Conservation (phyloP, 1,140 invertebrate species). For the Kradibia gibbosae region DNA sequence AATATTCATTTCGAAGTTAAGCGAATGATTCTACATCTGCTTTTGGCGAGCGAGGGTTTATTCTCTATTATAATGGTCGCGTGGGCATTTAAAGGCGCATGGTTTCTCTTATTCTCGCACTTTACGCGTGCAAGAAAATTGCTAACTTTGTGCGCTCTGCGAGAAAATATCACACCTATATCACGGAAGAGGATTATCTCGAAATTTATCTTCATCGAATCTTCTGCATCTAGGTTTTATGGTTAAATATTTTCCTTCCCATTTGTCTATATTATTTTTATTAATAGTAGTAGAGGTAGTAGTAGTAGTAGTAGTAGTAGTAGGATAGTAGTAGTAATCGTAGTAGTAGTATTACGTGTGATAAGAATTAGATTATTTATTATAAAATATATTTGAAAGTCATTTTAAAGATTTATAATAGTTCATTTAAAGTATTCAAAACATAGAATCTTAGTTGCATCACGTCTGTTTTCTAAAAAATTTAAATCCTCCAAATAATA, state of each 20-base stretch:
- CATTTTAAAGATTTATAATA: no score
- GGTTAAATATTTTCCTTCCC: not conserved
- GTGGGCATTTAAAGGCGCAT: conserved; percentile 40
- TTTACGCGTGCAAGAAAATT: conserved; percentile 4
- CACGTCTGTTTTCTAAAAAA: no score
- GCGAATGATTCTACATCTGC: not conserved
- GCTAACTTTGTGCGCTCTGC: conserved; percentile 1
- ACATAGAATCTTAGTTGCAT: no score
- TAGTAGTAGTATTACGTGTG: no score
- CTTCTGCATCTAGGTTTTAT: not conserved
- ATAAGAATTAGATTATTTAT: no score
- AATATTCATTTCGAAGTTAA: not conserved
- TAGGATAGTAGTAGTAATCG: no score
- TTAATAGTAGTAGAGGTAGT: not conserved
- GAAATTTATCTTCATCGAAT: conserved; percentile 41
- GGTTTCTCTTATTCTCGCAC: conserved; percentile 36
- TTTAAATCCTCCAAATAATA: no score
- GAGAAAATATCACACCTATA: conserved; percentile 20
- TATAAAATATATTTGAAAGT: no score
- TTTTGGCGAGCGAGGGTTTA: not conserved
- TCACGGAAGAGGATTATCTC: conserved; percentile 33
- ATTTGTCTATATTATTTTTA: not conserved
- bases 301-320: no score
- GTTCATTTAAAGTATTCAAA: no score
- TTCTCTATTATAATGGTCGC: conserved; percentile 33